phyloP scores from a whole-genome alignment of 2,113 vertebrate species.

The Zingel zingel region DNA sequence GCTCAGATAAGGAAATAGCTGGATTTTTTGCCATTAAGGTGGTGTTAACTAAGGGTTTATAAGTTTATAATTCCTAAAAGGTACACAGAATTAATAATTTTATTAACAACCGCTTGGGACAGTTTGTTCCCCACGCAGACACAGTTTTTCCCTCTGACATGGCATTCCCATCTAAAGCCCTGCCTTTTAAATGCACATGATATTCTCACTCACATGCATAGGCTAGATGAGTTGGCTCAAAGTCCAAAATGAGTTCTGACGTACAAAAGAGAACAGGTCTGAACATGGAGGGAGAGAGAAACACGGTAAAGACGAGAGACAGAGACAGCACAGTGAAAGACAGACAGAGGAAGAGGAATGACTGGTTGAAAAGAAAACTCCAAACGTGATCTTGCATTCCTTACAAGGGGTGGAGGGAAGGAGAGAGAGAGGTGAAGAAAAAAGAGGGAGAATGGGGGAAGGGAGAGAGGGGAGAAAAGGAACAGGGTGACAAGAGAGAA shows the following conservation, averaged over 20 bases:
- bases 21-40: not conserved
- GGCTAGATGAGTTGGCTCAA: slow-evolving; percentile 65
- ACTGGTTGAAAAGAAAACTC: slow-evolving; percentile 71
- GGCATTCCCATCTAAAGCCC: slow-evolving; percentile 7
- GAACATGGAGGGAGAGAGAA: slow-evolving; percentile 62
- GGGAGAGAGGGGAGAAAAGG: slow-evolving; percentile 33
- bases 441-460: slow-evolving; percentile 40
- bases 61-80: not conserved
- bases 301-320: slow-evolving; percentile 13
- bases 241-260: slow-evolving; percentile 68
- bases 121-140: slow-evolving; percentile 27
- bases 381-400: slow-evolving; percentile 84
- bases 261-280: slow-evolving; percentile 70
- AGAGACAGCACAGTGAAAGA: slow-evolving; percentile 6
- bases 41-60: not conserved
- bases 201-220: slow-evolving; percentile 31
- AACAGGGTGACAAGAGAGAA: slow-evolving; percentile 72
- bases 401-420: slow-evolving; percentile 74
- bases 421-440: slow-evolving; percentile 34
- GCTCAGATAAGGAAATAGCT: not conserved
- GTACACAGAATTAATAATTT: slow-evolving; percentile 7
- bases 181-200: slow-evolving; percentile 33
- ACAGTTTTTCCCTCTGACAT: slow-evolving; percentile 16
- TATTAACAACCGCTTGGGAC: slow-evolving; percentile 1
- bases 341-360: slow-evolving; percentile 65